Base-by-base conservation (phyloP, 64 coral and sea anemone species). In the Montipora sp. region DNA sequence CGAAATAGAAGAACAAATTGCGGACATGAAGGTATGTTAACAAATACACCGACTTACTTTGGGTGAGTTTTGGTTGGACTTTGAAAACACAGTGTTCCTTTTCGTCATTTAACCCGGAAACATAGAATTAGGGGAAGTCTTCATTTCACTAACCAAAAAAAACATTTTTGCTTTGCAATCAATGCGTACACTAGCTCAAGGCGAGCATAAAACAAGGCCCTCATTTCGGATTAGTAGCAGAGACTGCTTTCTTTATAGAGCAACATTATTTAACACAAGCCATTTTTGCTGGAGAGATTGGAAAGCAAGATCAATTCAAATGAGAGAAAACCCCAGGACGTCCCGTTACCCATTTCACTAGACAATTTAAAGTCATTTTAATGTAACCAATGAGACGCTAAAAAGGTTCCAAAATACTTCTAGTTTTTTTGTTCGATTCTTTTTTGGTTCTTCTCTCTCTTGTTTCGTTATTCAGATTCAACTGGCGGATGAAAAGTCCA, bases 401-500 rank as follows among this genome's bases (percentile, higher is more conserved):
- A 36, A 36, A 36, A 36, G 36, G 36, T 0, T 36, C 36, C 36
- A 36, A 36, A 36, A 36, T 36, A 36, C 36, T 0, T 73, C 7
- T 48, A 50, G 66, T 15, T 3, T 12, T 63, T 63, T 63, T 63
- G 0, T 63, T 63, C 3, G 60, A 63, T 15, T 63, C 60, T 11
- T 12, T 55, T 14, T 57, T 57, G 53, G 60, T 46, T 19, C 50
- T 16, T 4, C 13, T 49, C 18, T 0, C 2, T 15, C 7, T 63
- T 24, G 47, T 45, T 46, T 92, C 86, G 3, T 48, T 51, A 16
- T 63, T 11, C 83, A 96, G 95, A 89, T 96, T 67, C 93, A 96
- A 73, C 77, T 96, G 50, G 95, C 95, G 77, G 95, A 96, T 68
- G 95, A 96, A 49, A 96, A 94, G 68, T 96, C 95, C 0, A 96